A percentile compares a stretch with the other conserved stretches of the same genome.
phyloP scores from a whole-genome alignment of 2,113 vertebrate species.

The Ochotona curzoniae region DNA sequence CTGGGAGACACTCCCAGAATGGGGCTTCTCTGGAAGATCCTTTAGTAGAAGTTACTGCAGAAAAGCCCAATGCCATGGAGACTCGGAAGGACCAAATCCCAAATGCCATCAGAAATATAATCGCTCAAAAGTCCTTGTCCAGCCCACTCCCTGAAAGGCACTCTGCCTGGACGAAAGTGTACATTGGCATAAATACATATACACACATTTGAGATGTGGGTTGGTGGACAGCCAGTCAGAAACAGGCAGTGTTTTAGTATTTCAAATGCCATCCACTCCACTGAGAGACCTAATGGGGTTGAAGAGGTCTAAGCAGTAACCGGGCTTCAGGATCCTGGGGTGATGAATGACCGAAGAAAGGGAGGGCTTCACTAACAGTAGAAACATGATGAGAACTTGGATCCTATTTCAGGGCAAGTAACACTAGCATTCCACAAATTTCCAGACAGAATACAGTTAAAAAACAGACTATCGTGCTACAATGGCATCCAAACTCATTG shows the following conservation, averaged over 20 bases:
- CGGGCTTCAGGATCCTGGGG: background rate
- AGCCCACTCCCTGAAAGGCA: background rate
- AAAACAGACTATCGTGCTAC: slow-evolving; percentile 3
- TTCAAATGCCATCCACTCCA: background rate
- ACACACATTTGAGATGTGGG: background rate
- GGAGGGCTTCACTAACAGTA: background rate
- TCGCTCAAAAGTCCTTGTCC: background rate
- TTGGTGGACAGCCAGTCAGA: background rate
- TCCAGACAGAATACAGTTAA: slow-evolving; percentile 29
- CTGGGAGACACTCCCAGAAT: background rate
- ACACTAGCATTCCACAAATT: background rate
- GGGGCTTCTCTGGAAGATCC: background rate
- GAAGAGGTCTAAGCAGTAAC: background rate
- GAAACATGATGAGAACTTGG: background rate
- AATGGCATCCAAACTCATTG: slow-evolving; percentile 6
- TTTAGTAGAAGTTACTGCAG: background rate
- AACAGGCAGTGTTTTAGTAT: background rate
- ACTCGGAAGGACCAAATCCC: background rate
- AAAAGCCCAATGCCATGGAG: background rate
- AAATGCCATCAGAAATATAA: background rate
- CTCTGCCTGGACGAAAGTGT: too few relatives aligned
- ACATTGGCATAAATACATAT: background rate
- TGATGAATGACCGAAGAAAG: background rate
- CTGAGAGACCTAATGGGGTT: background rate
- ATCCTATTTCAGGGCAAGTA: slow-evolving; percentile 48